Evolutionary conservation across 2,797 vertebrate species (phyloP), one percentile per base, ranked within the genome.

Genomic region (Lacerta agilis): DNA sequence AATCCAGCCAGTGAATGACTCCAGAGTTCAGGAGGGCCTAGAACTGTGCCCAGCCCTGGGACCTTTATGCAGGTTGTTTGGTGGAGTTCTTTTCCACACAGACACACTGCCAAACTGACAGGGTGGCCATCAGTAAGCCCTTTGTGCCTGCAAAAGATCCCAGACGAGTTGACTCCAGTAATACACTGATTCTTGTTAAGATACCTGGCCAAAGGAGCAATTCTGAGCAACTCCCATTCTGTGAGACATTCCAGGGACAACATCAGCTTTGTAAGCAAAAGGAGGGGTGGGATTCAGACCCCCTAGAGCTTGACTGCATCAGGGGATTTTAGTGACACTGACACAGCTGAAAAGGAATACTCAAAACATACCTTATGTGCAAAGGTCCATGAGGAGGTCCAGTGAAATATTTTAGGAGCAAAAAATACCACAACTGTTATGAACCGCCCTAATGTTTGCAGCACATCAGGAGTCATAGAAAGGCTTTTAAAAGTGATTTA

Each of bases 81-180:
- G 80, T 87, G 79, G 72, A 82, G 61, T 71, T 25, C 71, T 27
- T 82, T 87, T 83, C 58, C 73, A 38, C 61, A 87, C 61, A 87
- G 43, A 69, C 73, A 36, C 61, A 38, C n/a, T 82, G 86, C 72
- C 73, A 83, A 87, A 36, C 64, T 77, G 58, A 67, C 80, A 66
- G 61, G 86, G 86, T 82, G 80, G 80, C 33, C 72, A 87, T 82
- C 86, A 87, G 86, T 82, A 87, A 82, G 71, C 8, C 41, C 80
- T 87, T 87, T 87, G 80, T 83, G 15, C 15, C 27, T 69, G 86
- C 43, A 83, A 77, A 82, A 87, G 86, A 82, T 77, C 80, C 86
- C 43, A 82, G 86, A 87, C 80, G n/a, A 78, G 73, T 43, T 64
- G 61, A 87, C 80, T 87, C 86, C 80, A 76, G 86, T 45, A 75